phyloP scores from a whole-genome alignment of 2,113 vertebrate species.

The Nothocercus nigrocapillus region DNA sequence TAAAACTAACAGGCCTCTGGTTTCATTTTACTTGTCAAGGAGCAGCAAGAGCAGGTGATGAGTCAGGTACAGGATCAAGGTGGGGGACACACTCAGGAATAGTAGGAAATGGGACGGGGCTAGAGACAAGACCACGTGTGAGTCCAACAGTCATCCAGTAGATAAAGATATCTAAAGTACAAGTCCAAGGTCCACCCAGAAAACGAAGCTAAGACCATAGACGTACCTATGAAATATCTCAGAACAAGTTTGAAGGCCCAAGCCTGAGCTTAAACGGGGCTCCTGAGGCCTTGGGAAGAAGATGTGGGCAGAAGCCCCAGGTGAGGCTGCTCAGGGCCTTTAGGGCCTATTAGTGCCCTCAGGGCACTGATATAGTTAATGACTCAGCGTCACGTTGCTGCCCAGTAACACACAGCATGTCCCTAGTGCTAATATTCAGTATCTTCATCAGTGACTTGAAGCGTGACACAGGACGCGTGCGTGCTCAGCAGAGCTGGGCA shows the following conservation, averaged over 20 bases:
- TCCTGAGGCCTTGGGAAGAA: neutral
- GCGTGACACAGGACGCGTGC: neutral
- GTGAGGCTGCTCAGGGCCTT: neutral
- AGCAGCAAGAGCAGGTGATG: neutral
- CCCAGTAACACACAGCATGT: too few species aligned
- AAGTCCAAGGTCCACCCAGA: neutral
- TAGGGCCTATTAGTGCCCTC: neutral
- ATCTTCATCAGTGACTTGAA: neutral
- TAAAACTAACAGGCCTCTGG: neutral
- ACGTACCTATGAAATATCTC: fast-evolving
- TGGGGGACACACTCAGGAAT: neutral
- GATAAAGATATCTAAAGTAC: neutral
- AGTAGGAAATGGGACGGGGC: neutral
- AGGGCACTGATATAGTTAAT: neutral
- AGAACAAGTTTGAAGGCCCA: neutral
- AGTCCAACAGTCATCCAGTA: neutral
- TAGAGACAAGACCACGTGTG: neutral
- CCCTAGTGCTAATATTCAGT: neutral
- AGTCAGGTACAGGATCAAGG: neutral
- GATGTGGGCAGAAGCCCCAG: neutral
- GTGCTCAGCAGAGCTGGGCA: neutral
- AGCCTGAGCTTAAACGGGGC: neutral
- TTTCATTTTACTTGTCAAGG: neutral
- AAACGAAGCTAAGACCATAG: neutral
- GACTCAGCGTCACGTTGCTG: neutral